Evolutionary conservation across 1,140 invertebrate genomes (phyloP), one percentile per base, ranked within the genome.

Genomic region (Saxidomus purpurata): DNA sequence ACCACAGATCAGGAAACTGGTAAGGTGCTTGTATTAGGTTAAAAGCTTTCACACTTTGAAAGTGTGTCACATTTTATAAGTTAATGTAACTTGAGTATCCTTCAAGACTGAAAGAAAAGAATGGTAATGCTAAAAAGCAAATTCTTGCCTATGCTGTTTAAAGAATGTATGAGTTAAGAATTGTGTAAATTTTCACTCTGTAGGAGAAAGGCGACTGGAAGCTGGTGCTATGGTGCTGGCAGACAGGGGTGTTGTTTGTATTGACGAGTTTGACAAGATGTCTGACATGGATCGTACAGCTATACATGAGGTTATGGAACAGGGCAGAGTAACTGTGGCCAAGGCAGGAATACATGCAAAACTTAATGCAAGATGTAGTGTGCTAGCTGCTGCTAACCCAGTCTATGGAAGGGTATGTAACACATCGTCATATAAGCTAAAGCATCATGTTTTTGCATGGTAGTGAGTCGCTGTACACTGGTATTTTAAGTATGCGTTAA

Each of bases 181-280:
- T n/a, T n/a, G 43, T 43, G 4, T 43, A 8, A 43, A 43, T 43
- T 43, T 43, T 43, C 43, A 43, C 4, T 43, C 43, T 90, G 25
- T 83, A 95, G 96, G 96, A 67, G 97, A 97, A 91, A 95, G 95
- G 90, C 97, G 98, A 84, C 95, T 99, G 31, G 99, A 99, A 96
- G 99, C 99, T 8, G 99, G 99, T 94, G 99, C 99, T 89, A 99
- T 99, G 99, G 99, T 99, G n/a, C 95, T 99, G 38, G 99, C 99
- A 0, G 99, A 99, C 96, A 96, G 99, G 80, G 99, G 99, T 34
- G 98, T 99, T 69, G 99, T 99, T 76, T 99, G 99, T 95, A 99
- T 99, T 95, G 99, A 99, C 96, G 99, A 99, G 96, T 99, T 99
- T 96, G 99, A 99, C 96, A 99, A 99, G 96, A 99, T 99, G 99